A percentile compares a stretch with the other conserved stretches of the same genome.
Evolutionary conservation across 2,888 invertebrate genomes (phyloP).

Genomic region (Steinernema scapterisci): DNA sequence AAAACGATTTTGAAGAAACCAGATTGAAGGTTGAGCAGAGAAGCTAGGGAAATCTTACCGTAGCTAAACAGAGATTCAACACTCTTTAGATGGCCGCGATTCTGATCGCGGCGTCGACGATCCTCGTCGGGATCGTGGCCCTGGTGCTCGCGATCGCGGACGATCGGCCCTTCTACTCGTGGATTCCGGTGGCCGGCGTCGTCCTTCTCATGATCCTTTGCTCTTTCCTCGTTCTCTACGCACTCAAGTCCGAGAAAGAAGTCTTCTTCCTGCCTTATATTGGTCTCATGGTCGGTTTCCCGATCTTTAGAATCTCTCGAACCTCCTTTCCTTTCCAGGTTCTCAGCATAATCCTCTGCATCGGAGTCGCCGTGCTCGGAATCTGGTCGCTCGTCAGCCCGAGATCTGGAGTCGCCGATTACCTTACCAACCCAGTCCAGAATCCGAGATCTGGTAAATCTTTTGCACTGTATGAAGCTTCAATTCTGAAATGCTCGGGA

Average conservation of each 20-base stretch:
- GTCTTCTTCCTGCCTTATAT: conserved; percentile 20
- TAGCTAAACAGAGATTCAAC: no score
- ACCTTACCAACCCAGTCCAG: not conserved
- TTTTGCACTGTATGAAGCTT: not conserved
- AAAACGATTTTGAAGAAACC: no score
- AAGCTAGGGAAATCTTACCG: no score
- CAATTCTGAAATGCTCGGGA: not conserved
- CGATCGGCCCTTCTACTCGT: conserved; percentile 21
- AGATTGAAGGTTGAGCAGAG: no score
- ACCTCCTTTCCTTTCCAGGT: not conserved
- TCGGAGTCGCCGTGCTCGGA: conserved; percentile 11
- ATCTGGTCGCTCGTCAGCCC: conserved; percentile 27
- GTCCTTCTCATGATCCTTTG: conserved; percentile 11
- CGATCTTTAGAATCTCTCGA: not conserved
- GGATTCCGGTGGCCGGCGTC: conserved; percentile 14
- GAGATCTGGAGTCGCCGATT: not conserved
- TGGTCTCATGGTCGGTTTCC: conserved; percentile 15
- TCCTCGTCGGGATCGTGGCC: conserved; percentile 9
- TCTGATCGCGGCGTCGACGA: not conserved
- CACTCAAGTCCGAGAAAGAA: conserved; percentile 16
- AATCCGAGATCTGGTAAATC: conserved; percentile 6
- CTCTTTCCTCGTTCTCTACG: conserved; percentile 13
- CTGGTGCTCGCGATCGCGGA: conserved; percentile 6
- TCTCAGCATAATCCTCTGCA: not conserved
- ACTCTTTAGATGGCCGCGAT: conserved; percentile 14